A percentile compares a stretch with the other conserved stretches of the same genome.
These are phyloP conservation scores for Ariopsis seemanni DNA, from an alignment of 2,113 vertebrate genomes.

Conservation along the genomic window DNA sequence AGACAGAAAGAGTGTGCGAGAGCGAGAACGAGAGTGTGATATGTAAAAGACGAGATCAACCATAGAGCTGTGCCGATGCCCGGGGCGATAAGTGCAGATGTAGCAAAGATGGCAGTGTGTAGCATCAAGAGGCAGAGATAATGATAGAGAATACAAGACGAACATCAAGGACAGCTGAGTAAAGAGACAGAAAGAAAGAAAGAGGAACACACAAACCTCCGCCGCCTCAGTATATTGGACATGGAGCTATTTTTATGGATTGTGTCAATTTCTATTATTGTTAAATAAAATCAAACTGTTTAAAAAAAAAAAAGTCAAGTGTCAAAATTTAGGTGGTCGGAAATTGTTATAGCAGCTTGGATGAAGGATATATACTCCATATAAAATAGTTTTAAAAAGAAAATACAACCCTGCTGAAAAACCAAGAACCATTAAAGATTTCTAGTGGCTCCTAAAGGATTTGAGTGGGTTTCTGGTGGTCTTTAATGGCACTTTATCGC, in stretches of 20 bases:
- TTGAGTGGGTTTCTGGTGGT: too few species aligned
- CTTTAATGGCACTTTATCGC: too few species aligned
- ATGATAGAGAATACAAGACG: slow-evolving; percentile 76
- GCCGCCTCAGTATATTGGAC: not conserved
- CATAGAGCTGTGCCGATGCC: slow-evolving; percentile 72
- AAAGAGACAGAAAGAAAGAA: not conserved
- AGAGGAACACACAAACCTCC: not conserved
- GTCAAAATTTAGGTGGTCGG: not conserved
- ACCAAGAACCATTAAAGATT: not conserved
- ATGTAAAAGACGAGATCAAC: slow-evolving; percentile 79
- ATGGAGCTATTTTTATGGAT: not conserved
- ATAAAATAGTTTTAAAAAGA: not conserved
- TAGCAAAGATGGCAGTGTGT: slow-evolving; percentile 70
- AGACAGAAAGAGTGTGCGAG: slow-evolving; percentile 20
- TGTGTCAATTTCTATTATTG: not conserved
- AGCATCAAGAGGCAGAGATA: slow-evolving; percentile 79
- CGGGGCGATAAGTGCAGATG: slow-evolving; percentile 73
- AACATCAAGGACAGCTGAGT: slow-evolving; percentile 71
- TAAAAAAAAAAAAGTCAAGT: too few species aligned
- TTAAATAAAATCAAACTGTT: not conserved
- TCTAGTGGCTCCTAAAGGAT: not conserved
- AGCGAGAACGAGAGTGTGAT: slow-evolving; percentile 47
- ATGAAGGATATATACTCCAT: not conserved
- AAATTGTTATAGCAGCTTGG: not conserved
- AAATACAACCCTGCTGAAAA: not conserved